Percentiles rank a stretch among this genome's conserved stretches.
phyloP scores from a whole-genome alignment of 2,113 vertebrate genomes.

The Rafetus swinhoei region DNA sequence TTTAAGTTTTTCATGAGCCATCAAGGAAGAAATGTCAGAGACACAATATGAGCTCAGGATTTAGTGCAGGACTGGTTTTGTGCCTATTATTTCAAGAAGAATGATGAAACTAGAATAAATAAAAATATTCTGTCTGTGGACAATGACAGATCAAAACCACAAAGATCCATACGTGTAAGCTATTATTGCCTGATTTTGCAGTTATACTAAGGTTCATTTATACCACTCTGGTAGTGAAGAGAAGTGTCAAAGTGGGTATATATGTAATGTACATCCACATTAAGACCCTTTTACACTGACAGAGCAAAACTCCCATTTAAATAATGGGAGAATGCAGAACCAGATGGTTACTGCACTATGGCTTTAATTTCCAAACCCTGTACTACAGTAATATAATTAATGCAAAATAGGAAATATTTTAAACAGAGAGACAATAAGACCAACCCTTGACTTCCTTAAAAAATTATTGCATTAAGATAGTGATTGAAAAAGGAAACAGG shows the following conservation, averaged over 20 bases:
- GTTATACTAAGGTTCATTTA: not conserved
- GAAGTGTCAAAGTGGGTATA: not conserved
- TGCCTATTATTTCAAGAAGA: not conserved
- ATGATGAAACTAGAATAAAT: not conserved
- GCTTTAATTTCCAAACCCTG: not conserved
- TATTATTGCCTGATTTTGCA: not conserved
- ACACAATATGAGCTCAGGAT: not conserved
- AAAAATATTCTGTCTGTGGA: not conserved
- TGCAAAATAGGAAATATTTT: not conserved
- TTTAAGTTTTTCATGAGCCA: not conserved
- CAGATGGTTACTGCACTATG: not conserved
- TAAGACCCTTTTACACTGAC: not conserved
- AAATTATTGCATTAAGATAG: not conserved
- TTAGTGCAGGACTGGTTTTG: not conserved
- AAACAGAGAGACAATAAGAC: not conserved
- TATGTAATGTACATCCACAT: not conserved
- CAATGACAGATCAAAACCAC: not conserved
- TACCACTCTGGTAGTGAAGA: not conserved
- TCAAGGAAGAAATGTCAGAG: not conserved
- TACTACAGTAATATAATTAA: not conserved
- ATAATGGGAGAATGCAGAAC: not conserved
- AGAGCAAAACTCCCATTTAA: not conserved
- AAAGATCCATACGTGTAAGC: not conserved
- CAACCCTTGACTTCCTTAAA: too few relatives aligned
- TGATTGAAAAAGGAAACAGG: not conserved